Percentiles rank a stretch among this genome's conserved stretches.
phyloP scores from a whole-genome alignment of 2,888 invertebrate genomes.

The Tridacna crocea region DNA sequence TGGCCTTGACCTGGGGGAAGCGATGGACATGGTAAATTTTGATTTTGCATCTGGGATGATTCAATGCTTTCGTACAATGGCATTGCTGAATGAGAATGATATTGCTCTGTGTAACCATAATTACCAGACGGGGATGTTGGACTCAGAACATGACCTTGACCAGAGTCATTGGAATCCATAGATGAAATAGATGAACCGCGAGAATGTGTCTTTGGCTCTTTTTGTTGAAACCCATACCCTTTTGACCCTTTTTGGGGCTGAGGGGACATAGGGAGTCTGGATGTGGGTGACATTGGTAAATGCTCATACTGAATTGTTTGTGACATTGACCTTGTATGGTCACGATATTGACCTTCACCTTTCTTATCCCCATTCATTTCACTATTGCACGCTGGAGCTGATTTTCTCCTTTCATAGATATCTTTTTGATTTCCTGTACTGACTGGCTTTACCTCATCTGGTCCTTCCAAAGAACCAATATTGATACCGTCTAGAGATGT shows the following conservation, averaged over 20 bases:
- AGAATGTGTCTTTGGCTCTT: slow-evolving; percentile 53
- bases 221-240: slow-evolving; percentile 37
- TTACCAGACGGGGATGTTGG: slow-evolving; percentile 37
- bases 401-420: slow-evolving; percentile 65
- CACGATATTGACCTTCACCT: slow-evolving; percentile 58
- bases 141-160: slow-evolving; percentile 49
- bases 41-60: slow-evolving; percentile 19
- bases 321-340: slow-evolving; percentile 49
- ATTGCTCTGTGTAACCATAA: slow-evolving; percentile 25
- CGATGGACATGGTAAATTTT: not conserved
- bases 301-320: slow-evolving; percentile 54
- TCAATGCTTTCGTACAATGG: slow-evolving; percentile 41
- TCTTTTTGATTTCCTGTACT: slow-evolving; percentile 52
- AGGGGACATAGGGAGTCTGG: slow-evolving; percentile 32
- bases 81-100: slow-evolving; percentile 31
- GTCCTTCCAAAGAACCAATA: slow-evolving; percentile 60
- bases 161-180: slow-evolving; percentile 44
- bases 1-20: slow-evolving; percentile 24
- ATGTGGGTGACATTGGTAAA: slow-evolving; percentile 44
- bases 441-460: slow-evolving; percentile 65
- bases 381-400: slow-evolving; percentile 59
- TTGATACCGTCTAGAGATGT: slow-evolving; percentile 72
- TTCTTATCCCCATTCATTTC: slow-evolving; percentile 56
- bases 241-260: slow-evolving; percentile 36
- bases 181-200: slow-evolving; percentile 60